Percentiles rank a stretch among this genome's conserved stretches.
Evolutionary conservation across 2,888 invertebrate genomes (phyloP).

Genomic region (Thereva nobilitata): DNA sequence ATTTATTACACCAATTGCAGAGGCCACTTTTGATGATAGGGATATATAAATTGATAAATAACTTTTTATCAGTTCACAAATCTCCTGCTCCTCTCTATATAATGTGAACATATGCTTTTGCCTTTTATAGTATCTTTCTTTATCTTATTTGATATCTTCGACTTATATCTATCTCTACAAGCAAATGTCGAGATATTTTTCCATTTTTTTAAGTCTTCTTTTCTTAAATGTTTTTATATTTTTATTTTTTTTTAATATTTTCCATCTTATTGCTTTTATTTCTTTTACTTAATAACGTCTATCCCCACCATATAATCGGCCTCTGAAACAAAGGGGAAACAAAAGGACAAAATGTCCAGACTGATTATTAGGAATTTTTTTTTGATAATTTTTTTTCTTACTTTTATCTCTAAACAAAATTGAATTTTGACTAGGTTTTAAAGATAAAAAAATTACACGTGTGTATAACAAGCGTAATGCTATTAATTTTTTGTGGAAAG

Average conservation of each 20-base stretch:
- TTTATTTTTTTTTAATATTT: conserved; percentile 7
- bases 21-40: conserved; percentile 31
- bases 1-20: conserved; percentile 6
- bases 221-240: conserved; percentile 8
- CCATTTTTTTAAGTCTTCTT: not conserved
- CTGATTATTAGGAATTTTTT: conserved; percentile 54
- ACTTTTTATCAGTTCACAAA: too few relatives aligned
- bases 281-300: conserved; percentile 40
- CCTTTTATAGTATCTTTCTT: too few relatives aligned
- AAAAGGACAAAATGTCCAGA: conserved; percentile 53
- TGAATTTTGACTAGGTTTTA: too few relatives aligned
- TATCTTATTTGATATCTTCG: too few relatives aligned
- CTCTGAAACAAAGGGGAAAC: conserved; percentile 73
- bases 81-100: too few relatives aligned
- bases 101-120: too few relatives aligned
- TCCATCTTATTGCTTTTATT: conserved; percentile 20
- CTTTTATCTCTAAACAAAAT: too few relatives aligned
- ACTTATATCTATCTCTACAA: too few relatives aligned
- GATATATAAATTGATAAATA: too few relatives aligned
- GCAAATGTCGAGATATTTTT: not conserved
- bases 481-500: too few relatives aligned
- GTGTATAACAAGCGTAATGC: too few relatives aligned
- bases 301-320: conserved; percentile 73
- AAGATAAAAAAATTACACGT: too few relatives aligned
- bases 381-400: not conserved